Percentiles rank a stretch among this genome's conserved stretches.
These are phyloP conservation scores for Callipepla squamata DNA, from an alignment of 2,113 vertebrate genomes.

Conservation along the genomic window DNA sequence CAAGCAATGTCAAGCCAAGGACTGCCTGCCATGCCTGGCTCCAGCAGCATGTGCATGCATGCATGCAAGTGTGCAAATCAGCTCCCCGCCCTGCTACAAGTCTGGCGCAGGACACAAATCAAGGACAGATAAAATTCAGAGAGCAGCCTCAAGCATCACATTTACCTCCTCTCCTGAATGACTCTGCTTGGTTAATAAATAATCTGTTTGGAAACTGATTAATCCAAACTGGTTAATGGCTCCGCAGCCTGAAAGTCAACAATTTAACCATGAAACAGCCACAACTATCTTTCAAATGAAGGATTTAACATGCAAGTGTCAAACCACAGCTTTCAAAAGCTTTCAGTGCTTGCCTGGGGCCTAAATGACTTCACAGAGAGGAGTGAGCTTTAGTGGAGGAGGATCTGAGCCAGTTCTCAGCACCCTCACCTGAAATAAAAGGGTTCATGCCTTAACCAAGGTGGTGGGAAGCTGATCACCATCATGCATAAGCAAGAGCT, in stretches of 20 bases:
- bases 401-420: conserved; percentile 58
- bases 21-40: neutral
- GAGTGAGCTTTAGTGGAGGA: conserved; percentile 1
- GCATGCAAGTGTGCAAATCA: neutral
- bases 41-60: neutral
- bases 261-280: neutral
- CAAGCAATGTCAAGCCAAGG: neutral
- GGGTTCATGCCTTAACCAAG: neutral
- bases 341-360: neutral
- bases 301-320: conserved; percentile 35
- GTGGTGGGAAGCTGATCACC: conserved; percentile 13
- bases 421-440: conserved; percentile 9
- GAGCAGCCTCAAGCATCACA: neutral
- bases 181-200: conserved; percentile 11
- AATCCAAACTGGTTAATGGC: conserved; percentile 25
- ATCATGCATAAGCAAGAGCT: neutral
- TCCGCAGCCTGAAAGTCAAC: neutral
- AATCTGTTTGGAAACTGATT: conserved; percentile 14
- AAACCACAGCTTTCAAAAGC: conserved; percentile 45
- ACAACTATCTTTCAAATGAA: neutral
- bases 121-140: neutral
- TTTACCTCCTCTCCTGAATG: neutral
- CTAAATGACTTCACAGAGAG: conserved; percentile 47
- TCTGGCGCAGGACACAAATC: rapidly evolving
- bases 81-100: rapidly evolving